These are phyloP conservation scores for Hydrotaea diabolus DNA, from an alignment of 2,888 invertebrate species.

Conservation along the genomic window DNA sequence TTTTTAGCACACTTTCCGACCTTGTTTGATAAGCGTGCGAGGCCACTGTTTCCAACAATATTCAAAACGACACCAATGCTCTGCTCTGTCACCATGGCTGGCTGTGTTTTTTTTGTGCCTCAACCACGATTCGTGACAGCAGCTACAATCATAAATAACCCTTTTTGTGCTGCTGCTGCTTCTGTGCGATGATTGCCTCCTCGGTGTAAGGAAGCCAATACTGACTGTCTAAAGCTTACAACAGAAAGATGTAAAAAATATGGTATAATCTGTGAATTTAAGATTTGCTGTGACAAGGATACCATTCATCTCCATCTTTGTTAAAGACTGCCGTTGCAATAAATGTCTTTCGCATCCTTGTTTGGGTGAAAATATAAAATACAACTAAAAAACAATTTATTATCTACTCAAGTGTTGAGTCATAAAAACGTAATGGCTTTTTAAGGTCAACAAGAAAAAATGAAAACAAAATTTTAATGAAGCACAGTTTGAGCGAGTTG, in stretches of 20 bases:
- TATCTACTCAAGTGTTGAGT: neutral
- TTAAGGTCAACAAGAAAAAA: too few relatives aligned
- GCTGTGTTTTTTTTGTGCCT: neutral
- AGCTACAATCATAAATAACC: conserved; percentile 32
- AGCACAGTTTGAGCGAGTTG: too few relatives aligned
- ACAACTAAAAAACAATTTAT: neutral
- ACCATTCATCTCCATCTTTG: neutral
- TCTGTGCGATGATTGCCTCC: neutral
- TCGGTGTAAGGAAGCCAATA: neutral
- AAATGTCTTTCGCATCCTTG: neutral
- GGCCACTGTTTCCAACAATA: neutral
- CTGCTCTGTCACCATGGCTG: conserved; percentile 8
- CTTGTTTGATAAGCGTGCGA: neutral
- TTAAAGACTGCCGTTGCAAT: neutral
- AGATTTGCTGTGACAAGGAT: conserved; percentile 2
- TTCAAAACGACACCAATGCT: neutral
- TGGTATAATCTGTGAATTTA: neutral
- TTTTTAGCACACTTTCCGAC: neutral
- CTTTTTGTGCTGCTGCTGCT: neutral
- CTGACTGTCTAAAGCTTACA: neutral
- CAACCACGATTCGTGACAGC: neutral
- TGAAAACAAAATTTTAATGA: too few relatives aligned
- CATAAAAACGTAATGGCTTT: too few relatives aligned
- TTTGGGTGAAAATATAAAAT: neutral
- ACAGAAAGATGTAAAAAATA: neutral